Conservation (phyloP, 64 coral and sea anemone genomes). For the Montipora efflorescens region DNA sequence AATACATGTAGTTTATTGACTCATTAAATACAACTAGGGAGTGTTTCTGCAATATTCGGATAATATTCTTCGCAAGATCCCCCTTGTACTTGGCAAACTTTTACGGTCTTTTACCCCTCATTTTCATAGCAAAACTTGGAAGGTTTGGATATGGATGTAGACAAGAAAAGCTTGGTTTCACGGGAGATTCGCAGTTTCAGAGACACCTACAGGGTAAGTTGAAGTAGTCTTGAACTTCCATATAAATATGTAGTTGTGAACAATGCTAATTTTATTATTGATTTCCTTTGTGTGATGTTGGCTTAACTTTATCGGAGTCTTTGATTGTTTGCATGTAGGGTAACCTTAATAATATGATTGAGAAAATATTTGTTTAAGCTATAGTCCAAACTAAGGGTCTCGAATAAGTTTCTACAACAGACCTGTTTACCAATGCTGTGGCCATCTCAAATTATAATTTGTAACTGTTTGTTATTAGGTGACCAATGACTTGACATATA, state of each 20-base stretch:
- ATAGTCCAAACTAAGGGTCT: background rate
- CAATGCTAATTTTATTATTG: background rate
- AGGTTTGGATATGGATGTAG: conserved; percentile 91
- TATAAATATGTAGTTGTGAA: no score
- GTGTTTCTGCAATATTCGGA: no score
- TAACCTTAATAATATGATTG: background rate
- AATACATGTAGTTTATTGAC: no score
- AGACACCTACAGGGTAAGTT: conserved; percentile 90
- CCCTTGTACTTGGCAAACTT: no score
- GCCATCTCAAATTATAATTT: no score
- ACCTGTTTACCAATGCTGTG: no score
- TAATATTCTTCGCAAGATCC: no score
- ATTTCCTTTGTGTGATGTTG: background rate
- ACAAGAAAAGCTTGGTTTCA: conserved; percentile 92
- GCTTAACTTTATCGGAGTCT: background rate
- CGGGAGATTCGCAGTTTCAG: conserved; percentile 93
- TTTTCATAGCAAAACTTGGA: conserved; percentile 91
- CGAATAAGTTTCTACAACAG: no score
- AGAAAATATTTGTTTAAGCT: background rate
- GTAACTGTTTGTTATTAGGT: no score
- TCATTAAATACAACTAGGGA: no score
- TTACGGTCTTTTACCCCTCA: background rate
- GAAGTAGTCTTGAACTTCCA: background rate
- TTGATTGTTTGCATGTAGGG: background rate
- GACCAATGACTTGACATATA: no score